Conservation (phyloP, 1,140 invertebrate species). For the Piezodorus guildinii region DNA sequence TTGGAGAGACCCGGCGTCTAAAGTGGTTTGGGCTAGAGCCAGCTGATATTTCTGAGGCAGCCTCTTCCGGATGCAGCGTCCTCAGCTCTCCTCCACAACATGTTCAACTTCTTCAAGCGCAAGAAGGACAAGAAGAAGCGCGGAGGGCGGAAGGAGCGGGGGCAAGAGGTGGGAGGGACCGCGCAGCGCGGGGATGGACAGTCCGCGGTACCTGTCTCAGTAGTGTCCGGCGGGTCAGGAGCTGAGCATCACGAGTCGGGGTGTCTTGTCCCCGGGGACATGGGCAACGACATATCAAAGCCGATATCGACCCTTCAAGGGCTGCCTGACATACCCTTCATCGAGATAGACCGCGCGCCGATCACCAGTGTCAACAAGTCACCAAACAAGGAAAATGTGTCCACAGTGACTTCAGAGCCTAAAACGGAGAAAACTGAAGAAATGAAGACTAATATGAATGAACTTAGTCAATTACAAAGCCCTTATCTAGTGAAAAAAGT, state of each 20-base stretch:
- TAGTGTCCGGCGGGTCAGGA: not conserved
- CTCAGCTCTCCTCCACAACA: not conserved
- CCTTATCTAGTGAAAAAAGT: too few species aligned
- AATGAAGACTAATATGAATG: too few species aligned
- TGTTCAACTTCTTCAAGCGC: conserved; percentile 5
- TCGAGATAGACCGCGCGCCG: too few species aligned
- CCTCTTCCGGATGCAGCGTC: not conserved
- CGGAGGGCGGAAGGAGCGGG: not conserved
- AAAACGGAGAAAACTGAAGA: too few species aligned
- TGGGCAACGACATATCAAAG: not conserved
- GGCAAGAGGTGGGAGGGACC: not conserved
- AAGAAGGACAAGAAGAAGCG: conserved; percentile 6
- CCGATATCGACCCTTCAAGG: not conserved
- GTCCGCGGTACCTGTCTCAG: not conserved
- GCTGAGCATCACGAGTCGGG: not conserved
- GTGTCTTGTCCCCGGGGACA: not conserved
- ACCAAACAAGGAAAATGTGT: too few species aligned
- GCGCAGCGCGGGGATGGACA: not conserved
- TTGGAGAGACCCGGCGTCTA: not conserved
- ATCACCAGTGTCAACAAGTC: too few species aligned
- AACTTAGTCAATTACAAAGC: too few species aligned
- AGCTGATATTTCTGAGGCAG: not conserved
- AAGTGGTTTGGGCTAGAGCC: not conserved
- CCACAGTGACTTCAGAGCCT: too few species aligned
- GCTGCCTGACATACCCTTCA: too few species aligned